phyloP scores from a whole-genome alignment of 1,140 invertebrate species.

The Samia ricini region DNA sequence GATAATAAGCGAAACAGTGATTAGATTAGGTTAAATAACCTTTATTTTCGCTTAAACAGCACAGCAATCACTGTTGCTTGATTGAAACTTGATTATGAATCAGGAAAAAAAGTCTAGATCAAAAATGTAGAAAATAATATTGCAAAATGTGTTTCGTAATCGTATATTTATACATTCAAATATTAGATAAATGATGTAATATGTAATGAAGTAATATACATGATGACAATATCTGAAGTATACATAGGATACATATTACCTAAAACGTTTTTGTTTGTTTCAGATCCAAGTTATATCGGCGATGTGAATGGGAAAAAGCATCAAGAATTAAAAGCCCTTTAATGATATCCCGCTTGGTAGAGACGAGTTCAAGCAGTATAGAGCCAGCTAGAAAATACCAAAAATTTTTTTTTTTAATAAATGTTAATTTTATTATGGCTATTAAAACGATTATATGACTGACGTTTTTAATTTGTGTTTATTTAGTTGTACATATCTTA shows the following conservation, averaged over 20 bases:
- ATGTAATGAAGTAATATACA: too few species aligned
- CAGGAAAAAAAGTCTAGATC: too few species aligned
- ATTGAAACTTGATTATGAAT: too few species aligned
- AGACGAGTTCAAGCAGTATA: conserved; percentile 33
- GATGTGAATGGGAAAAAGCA: conserved; percentile 49
- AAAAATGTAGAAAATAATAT: too few species aligned
- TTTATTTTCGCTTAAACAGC: too few species aligned
- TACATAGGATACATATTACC: neutral
- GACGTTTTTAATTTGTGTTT: neutral
- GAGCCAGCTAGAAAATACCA: conserved; percentile 12
- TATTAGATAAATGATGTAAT: too few species aligned
- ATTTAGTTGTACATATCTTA: neutral
- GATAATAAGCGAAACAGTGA: too few species aligned
- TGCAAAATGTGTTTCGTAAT: too few species aligned
- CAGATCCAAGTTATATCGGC: conserved; percentile 52
- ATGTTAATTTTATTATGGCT: neutral
- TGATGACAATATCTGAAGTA: too few species aligned
- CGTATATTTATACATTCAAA: too few species aligned
- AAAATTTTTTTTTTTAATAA: neutral
- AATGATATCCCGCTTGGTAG: conserved; percentile 58
- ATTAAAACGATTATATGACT: neutral
- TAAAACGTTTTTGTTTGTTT: conserved; percentile 40
- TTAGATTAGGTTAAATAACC: too few species aligned
- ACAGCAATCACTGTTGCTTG: too few species aligned
- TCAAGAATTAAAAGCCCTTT: conserved; percentile 76